A percentile compares a stretch with the other conserved stretches of the same genome.
These are phyloP conservation scores for Anabas testudineus DNA, from an alignment of 2,797 vertebrate genomes.

Conservation along the genomic window DNA sequence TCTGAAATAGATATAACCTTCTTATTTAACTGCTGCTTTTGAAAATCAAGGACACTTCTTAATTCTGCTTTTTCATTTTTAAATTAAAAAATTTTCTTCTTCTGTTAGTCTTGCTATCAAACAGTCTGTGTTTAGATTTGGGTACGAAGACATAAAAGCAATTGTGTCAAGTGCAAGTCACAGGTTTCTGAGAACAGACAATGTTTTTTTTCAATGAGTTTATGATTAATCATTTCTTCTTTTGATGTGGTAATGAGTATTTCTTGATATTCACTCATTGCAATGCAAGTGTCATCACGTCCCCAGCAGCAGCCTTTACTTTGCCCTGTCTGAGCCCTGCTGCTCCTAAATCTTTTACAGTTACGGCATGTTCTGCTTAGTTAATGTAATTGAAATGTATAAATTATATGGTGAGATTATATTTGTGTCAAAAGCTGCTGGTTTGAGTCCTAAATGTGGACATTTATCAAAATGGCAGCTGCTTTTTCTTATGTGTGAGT, in stretches of 20 bases:
- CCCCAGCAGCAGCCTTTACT: constrained; percentile 26
- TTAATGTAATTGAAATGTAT: constrained; percentile 25
- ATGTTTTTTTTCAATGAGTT: constrained; percentile 17
- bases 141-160: constrained; percentile 14
- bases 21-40: constrained; percentile 42
- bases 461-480: too few relatives aligned
- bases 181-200: constrained; percentile 10
- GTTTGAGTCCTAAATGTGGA: too few relatives aligned
- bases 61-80: constrained; percentile 36
- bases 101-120: background rate
- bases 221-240: constrained; percentile 33
- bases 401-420: constrained; percentile 7
- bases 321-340: constrained; percentile 18
- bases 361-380: constrained; percentile 2
- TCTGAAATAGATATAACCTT: constrained; percentile 25
- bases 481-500: background rate
- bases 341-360: constrained; percentile 24
- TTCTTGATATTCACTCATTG: constrained; percentile 38
- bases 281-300: constrained; percentile 31
- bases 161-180: background rate
- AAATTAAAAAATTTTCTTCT: too few relatives aligned
- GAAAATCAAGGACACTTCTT: constrained; percentile 43
- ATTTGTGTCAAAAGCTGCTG: background rate
- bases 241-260: constrained; percentile 50
- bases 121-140: constrained; percentile 31